Percentiles rank a stretch among this genome's conserved stretches.
phyloP scores from a whole-genome alignment of 2,797 vertebrate species.

The Myripristis murdjan region DNA sequence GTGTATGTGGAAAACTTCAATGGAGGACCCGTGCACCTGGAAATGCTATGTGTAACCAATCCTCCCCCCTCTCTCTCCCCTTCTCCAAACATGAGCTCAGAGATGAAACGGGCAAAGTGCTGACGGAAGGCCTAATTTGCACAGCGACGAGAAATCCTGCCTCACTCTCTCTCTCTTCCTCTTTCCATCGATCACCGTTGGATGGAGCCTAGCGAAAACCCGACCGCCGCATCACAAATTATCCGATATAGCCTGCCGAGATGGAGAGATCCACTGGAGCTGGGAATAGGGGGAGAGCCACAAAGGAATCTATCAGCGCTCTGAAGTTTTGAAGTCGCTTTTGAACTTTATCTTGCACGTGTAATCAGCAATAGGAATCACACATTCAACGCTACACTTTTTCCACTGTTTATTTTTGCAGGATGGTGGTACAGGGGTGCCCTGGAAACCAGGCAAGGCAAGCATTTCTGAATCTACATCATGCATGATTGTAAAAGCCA shows the following conservation, averaged over 20 bases:
- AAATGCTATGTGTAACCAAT: slow-evolving; percentile 51
- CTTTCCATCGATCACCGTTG: slow-evolving; percentile 74
- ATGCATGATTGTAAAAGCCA: too few relatives aligned
- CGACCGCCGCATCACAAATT: slow-evolving; percentile 63
- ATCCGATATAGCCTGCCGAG: slow-evolving; percentile 51
- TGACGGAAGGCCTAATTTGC: slow-evolving; percentile 78
- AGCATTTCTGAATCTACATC: slow-evolving; percentile 31
- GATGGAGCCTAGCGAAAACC: slow-evolving; percentile 50
- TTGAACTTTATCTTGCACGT: slow-evolving; percentile 62
- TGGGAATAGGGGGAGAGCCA: slow-evolving; percentile 41
- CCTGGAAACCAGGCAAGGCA: not conserved
- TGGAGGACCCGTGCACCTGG: slow-evolving; percentile 37
- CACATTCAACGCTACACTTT: slow-evolving; percentile 23
- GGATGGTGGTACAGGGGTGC: not conserved
- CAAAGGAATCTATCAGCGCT: slow-evolving; percentile 61
- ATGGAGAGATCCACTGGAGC: slow-evolving; percentile 48
- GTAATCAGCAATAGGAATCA: slow-evolving; percentile 62
- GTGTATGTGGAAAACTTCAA: slow-evolving; percentile 75
- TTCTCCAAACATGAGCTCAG: slow-evolving; percentile 60
- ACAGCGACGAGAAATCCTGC: slow-evolving; percentile 63
- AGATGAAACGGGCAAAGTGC: slow-evolving; percentile 73
- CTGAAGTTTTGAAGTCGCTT: slow-evolving; percentile 58
- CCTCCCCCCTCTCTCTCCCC: not conserved
- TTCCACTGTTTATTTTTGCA: slow-evolving; percentile 32
- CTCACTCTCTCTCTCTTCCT: slow-evolving; percentile 40